Conservation (phyloP, 2,113 vertebrate species). For the Xerus inauris region DNA sequence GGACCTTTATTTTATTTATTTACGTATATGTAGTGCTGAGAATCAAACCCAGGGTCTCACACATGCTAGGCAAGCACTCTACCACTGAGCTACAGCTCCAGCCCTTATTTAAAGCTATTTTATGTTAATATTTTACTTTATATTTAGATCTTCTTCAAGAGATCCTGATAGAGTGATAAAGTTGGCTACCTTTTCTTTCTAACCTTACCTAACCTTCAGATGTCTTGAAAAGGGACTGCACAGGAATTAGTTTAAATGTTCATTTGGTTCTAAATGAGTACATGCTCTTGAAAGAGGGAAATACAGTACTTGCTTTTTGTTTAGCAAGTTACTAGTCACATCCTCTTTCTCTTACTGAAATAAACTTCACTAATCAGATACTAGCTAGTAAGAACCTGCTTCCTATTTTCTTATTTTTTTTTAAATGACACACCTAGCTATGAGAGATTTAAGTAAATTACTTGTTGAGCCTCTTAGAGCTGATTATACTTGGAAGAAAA, state of each 20-base stretch:
- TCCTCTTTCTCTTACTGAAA: neutral
- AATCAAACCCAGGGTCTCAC: no score
- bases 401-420: constrained; percentile 52
- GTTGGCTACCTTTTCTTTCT: constrained; percentile 38
- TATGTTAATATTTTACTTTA: constrained; percentile 15
- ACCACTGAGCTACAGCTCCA: no score
- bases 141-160: constrained; percentile 14
- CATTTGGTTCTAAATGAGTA: constrained; percentile 61
- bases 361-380: constrained; percentile 53
- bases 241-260: neutral
- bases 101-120: constrained; percentile 16
- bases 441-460: constrained; percentile 16
- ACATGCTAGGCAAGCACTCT: no score
- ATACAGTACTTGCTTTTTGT: neutral
- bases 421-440: neutral
- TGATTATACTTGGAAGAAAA: constrained; percentile 29
- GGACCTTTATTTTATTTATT: no score
- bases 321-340: constrained; percentile 1
- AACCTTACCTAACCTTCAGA: neutral
- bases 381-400: neutral
- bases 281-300: constrained; percentile 37
- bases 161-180: neutral
- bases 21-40: no score
- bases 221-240: neutral
- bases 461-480: neutral